Base-by-base conservation (phyloP, 2,113 vertebrate species). In the Alexandromys fortis region DNA sequence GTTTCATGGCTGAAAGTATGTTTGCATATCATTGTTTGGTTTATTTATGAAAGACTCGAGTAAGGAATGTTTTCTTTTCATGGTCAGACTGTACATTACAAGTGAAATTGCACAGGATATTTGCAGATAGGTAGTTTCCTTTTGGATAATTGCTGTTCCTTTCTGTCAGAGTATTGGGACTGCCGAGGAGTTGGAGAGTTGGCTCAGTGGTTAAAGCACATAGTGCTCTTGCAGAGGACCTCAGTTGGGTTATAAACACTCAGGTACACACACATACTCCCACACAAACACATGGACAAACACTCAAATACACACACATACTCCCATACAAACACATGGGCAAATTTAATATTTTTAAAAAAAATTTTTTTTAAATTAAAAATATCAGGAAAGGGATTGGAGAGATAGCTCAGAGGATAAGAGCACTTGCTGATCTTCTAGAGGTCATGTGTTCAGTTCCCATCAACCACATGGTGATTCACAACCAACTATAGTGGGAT, bases 141-240 rank as follows among this genome's bases (percentile, higher is more conserved):
- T 83, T 92, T 92, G 86, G n/a, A 9, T 96, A 86, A 47, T 92
- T 93, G 55, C 7, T 83, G 94, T 77, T 87, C 17, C 19, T 33
- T 61, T 95, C 58, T 89, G 5, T 92, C 24, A 83, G 28, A 95
- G 55, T 61, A 76, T 79, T 81, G 90, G 13, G 61, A 94, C 90
- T 96, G 65, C 92, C 26, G 81, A 35, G 1, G 16, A 33, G 61
- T 17, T 49, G 28, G 63, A 49, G 63, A 49, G 19, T 5, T 24
- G 33, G 26, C 83, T 21, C 63, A 33, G 30, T 21, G 30, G 9
- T 49, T 49, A 24, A 67, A 47, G 21, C 42, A 19, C 63, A 86
- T 35, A 35, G 16, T 86, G 82, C 9, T 21, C 28, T 42, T 30
- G 1, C 26, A 47, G 61, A 86, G 38, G 28, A 67, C 61, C 82